A percentile compares a stretch with the other conserved stretches of the same genome.
phyloP scores from a whole-genome alignment of 64 coral and sea anemone genomes.

The Actinia equina region DNA sequence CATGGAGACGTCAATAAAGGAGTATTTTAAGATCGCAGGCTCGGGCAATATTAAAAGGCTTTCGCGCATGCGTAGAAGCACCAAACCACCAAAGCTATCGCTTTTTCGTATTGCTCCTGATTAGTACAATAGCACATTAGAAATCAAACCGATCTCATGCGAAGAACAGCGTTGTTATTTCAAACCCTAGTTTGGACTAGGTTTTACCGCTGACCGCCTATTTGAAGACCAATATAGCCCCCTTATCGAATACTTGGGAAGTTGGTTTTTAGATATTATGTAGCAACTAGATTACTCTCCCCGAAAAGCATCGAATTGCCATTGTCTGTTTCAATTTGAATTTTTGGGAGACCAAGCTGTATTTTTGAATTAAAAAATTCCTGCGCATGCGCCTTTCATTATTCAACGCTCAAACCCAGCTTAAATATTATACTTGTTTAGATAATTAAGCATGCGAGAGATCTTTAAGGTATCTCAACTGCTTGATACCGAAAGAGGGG shows the following conservation, averaged over 20 bases:
- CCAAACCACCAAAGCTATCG: neutral
- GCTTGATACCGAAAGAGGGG: neutral
- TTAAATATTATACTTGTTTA: neutral
- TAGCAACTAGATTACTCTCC: neutral
- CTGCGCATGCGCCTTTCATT: neutral
- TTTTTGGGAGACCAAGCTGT: neutral
- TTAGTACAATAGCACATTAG: neutral
- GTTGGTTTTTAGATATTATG: neutral
- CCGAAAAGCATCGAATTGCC: neutral
- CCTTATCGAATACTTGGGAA: neutral
- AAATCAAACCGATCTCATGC: neutral
- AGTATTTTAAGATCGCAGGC: neutral
- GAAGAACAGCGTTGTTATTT: neutral
- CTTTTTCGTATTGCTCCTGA: neutral
- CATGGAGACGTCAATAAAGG: neutral
- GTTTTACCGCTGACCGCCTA: neutral
- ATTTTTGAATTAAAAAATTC: neutral
- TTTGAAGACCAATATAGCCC: neutral
- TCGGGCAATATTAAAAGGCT: neutral
- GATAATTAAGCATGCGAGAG: neutral
- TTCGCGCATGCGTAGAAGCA: neutral
- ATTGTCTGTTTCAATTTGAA: neutral
- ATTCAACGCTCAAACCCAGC: neutral
- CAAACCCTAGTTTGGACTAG: conserved; percentile 7
- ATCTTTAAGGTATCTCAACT: neutral